phyloP scores from a whole-genome alignment of 1,140 invertebrate species.

The Camponotus vicinus region DNA sequence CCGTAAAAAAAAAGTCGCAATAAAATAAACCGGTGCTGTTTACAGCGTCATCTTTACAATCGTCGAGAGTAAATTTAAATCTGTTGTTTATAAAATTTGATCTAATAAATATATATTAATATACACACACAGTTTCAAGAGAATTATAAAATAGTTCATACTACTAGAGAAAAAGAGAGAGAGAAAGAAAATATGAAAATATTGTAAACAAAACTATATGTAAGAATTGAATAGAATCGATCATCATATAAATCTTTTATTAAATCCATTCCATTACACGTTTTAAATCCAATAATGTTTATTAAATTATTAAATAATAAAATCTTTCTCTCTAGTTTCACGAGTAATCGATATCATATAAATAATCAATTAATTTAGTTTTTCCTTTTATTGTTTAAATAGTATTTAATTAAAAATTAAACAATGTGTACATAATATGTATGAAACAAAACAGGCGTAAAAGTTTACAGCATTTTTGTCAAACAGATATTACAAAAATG shows the following conservation, averaged over 20 bases:
- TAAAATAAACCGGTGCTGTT: slow-evolving; percentile 34
- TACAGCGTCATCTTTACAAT: not conserved
- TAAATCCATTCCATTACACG: too few relatives aligned
- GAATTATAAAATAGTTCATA: not conserved
- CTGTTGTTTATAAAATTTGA: not conserved
- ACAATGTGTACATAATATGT: not conserved
- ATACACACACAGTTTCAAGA: not conserved
- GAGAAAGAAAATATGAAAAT: not conserved
- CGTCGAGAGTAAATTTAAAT: slow-evolving; percentile 1
- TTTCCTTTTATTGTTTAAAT: not conserved
- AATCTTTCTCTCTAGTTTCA: not conserved
- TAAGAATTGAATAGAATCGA: not conserved
- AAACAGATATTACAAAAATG: not conserved
- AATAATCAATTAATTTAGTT: not conserved
- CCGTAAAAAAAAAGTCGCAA: slow-evolving; percentile 22
- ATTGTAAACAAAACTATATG: not conserved
- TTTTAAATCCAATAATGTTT: not conserved
- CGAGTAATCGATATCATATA: not conserved
- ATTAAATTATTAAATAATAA: not conserved
- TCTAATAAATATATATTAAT: not conserved
- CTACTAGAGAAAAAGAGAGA: too few relatives aligned
- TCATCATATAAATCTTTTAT: not conserved
- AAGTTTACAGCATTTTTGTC: not conserved
- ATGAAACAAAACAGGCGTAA: not conserved
- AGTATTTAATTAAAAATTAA: not conserved